Evolutionary conservation across 1,140 invertebrate species (phyloP).

Genomic region (Drosophila pruinosa): DNA sequence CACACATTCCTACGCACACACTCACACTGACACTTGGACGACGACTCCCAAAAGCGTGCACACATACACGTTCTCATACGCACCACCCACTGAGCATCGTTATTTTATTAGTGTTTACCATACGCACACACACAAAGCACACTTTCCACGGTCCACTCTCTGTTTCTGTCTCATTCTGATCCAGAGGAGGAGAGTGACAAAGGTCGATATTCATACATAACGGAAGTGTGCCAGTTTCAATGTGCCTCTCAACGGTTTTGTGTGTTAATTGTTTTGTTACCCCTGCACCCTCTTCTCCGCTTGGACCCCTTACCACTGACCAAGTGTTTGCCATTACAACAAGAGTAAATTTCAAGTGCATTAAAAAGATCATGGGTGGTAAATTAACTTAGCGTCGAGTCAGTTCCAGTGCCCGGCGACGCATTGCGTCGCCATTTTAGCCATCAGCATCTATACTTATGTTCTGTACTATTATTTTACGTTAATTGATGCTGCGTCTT

Average conservation of each 20-base stretch:
- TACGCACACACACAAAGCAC: slow-evolving; percentile 35
- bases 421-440: slow-evolving; percentile 16
- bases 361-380: slow-evolving; percentile 80
- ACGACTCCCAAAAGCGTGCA: background rate
- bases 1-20: background rate
- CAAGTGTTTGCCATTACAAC: slow-evolving; percentile 27
- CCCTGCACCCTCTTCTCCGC: background rate
- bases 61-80: background rate
- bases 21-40: background rate
- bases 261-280: slow-evolving; percentile 68
- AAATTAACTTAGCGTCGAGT: slow-evolving; percentile 72
- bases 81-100: slow-evolving; percentile 55
- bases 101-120: slow-evolving; percentile 76
- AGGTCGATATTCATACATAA: slow-evolving; percentile 11
- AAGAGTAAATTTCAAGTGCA: slow-evolving; percentile 71
- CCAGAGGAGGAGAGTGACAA: background rate
- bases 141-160: background rate
- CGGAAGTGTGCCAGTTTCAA: slow-evolving; percentile 71
- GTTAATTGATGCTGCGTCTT: slow-evolving; percentile 69
- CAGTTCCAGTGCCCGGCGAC: slow-evolving; percentile 35
- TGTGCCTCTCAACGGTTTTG: slow-evolving; percentile 50
- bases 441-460: slow-evolving; percentile 26
- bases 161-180: slow-evolving; percentile 31
- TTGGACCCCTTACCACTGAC: background rate
- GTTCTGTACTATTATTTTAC: slow-evolving; percentile 55